Conservation (phyloP, 2,113 vertebrate species). For the Ivindomyrus marchei region DNA sequence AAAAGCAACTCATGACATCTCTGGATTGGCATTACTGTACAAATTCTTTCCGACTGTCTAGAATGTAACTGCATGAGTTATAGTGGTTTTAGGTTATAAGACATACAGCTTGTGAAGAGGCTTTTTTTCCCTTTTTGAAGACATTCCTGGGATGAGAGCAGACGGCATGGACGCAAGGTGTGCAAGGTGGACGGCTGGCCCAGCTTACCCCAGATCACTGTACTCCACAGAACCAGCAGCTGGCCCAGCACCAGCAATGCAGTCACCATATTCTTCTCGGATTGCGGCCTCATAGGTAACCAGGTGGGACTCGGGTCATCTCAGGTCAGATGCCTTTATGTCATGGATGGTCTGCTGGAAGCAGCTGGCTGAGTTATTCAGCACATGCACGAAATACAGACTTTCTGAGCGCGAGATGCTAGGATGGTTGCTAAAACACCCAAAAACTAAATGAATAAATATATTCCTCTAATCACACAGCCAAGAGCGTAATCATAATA, state of each 20-base stretch:
- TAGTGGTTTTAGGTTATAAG: neutral
- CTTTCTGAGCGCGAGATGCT: neutral
- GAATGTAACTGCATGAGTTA: neutral
- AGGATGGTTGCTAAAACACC: neutral
- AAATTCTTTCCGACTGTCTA: neutral
- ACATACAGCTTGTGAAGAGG: neutral
- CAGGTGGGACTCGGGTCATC: conserved; percentile 18
- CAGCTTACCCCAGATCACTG: conserved; percentile 58
- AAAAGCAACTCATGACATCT: neutral
- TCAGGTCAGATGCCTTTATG: conserved; percentile 40
- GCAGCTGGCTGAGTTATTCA: neutral
- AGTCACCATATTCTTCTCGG: conserved; percentile 36
- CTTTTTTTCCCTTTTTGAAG: neutral
- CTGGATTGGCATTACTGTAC: neutral
- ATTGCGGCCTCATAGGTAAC: conserved; percentile 41
- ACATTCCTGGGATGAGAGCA: neutral
- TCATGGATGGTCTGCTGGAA: conserved; percentile 40
- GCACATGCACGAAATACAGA: neutral
- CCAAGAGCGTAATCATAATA: neutral
- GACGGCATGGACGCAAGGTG: neutral
- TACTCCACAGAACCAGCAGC: conserved; percentile 50
- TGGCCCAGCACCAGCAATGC: conserved; percentile 43
- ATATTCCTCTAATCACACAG: neutral
- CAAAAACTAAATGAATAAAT: neutral
- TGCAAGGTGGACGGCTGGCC: conserved; percentile 10